A percentile compares a stretch with the other conserved stretches of the same genome.
phyloP scores from a whole-genome alignment of 2,113 vertebrate genomes.

The Cichladusa arquata region DNA sequence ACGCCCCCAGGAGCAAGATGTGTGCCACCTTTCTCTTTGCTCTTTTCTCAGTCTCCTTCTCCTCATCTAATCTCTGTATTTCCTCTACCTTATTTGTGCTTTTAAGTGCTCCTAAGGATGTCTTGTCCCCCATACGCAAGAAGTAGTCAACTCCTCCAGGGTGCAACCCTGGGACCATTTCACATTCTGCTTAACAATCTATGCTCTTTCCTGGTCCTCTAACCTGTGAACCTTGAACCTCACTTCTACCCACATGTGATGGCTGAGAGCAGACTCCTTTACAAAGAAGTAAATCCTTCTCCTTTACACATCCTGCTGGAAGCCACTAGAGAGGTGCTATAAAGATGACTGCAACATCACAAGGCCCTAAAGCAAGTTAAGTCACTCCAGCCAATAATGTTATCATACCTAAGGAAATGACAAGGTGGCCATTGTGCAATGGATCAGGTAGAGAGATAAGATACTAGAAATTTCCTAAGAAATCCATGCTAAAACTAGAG shows the following conservation, averaged over 20 bases:
- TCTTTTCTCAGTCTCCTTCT: neutral
- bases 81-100: neutral
- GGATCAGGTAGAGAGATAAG: conserved; percentile 13
- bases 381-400: neutral
- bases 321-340: neutral
- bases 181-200: neutral
- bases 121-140: neutral
- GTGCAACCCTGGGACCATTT: neutral
- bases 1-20: neutral
- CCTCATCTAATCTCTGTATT: neutral
- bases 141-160: neutral
- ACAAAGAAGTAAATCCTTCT: neutral
- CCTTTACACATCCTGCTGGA: conserved; percentile 2
- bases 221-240: neutral
- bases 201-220: neutral
- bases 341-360: conserved; percentile 15
- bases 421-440: neutral
- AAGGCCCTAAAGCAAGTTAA: neutral
- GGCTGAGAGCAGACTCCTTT: neutral
- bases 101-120: neutral
- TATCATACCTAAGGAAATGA: conserved; percentile 11
- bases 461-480: neutral
- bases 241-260: neutral
- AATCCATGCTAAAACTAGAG: neutral
- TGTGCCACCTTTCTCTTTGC: neutral